phyloP scores from a whole-genome alignment of 2,797 vertebrate species.

The Rhincodon typus region DNA sequence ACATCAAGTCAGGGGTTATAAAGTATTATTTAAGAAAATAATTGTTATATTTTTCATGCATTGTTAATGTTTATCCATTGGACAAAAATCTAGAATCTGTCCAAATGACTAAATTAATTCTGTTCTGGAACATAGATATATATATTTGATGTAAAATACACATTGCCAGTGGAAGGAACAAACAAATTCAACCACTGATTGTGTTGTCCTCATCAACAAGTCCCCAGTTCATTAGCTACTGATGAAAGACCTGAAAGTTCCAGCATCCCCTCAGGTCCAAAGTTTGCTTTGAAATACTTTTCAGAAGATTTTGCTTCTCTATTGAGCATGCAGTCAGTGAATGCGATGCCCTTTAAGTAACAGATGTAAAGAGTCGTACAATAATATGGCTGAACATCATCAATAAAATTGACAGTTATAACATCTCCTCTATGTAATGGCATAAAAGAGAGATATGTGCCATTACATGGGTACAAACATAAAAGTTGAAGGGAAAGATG shows the following conservation, averaged over 20 bases:
- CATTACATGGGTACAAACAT: conserved; percentile 23
- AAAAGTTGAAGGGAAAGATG: not conserved
- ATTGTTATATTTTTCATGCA: conserved; percentile 21
- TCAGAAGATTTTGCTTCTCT: conserved; percentile 1
- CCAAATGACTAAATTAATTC: not conserved
- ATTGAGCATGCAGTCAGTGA: conserved; percentile 15
- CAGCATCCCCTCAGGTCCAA: conserved; percentile 19
- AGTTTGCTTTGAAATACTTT: not conserved
- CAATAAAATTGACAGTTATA: not conserved
- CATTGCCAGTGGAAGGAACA: conserved; percentile 24
- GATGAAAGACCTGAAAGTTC: not conserved
- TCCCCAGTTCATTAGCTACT: not conserved
- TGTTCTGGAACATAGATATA: conserved; percentile 23
- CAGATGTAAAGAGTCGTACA: conserved; percentile 26
- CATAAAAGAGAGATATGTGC: conserved; percentile 2
- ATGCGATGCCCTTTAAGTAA: conserved; percentile 8
- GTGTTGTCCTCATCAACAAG: not conserved
- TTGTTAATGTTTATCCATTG: not conserved
- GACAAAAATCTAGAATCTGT: conserved; percentile 21
- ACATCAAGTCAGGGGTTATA: conserved; percentile 17
- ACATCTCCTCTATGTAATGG: not conserved
- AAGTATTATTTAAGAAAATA: conserved; percentile 35
- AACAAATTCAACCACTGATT: not conserved
- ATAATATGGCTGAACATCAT: conserved; percentile 2
- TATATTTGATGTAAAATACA: conserved; percentile 25